A percentile compares a stretch with the other conserved stretches of the same genome.
phyloP scores from a whole-genome alignment of 2,888 invertebrate species.

The Tenthredo mesomela region DNA sequence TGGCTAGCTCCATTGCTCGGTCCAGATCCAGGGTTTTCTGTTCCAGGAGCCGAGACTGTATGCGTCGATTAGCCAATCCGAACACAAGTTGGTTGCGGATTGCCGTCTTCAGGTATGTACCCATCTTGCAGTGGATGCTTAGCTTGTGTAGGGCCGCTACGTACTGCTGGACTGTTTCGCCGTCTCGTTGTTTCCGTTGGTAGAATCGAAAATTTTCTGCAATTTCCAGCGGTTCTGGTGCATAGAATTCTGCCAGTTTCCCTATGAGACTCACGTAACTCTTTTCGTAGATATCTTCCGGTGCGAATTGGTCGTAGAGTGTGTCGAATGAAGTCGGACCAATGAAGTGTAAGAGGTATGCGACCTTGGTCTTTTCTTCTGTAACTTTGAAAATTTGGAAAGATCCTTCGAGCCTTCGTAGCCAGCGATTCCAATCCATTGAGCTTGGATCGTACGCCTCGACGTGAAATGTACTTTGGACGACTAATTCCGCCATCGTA shows the following conservation, averaged over 20 bases:
- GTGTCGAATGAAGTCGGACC: too few relatives aligned
- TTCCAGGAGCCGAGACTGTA: slow-evolving; percentile 61
- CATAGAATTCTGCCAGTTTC: neutral
- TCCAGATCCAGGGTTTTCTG: slow-evolving; percentile 60
- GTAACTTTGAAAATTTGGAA: too few relatives aligned
- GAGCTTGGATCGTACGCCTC: too few relatives aligned
- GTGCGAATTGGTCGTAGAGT: too few relatives aligned
- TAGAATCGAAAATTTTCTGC: slow-evolving; percentile 62
- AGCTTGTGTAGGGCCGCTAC: slow-evolving; percentile 41
- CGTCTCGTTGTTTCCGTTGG: slow-evolving; percentile 60
- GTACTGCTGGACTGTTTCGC: slow-evolving; percentile 55
- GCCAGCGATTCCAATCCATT: too few relatives aligned
- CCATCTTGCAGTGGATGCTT: slow-evolving; percentile 45
- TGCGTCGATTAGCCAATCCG: slow-evolving; percentile 41
- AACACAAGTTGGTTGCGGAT: slow-evolving; percentile 53
- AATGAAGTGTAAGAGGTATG: too few relatives aligned
- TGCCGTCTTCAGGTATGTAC: slow-evolving; percentile 49
- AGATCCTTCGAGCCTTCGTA: too few relatives aligned
- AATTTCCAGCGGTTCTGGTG: slow-evolving; percentile 60
- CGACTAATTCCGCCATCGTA: too few relatives aligned
- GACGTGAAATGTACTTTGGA: too few relatives aligned
- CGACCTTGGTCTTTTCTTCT: too few relatives aligned
- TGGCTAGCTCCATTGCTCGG: slow-evolving; percentile 58
- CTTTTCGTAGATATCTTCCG: too few relatives aligned
- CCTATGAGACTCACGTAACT: too few relatives aligned